Base-by-base conservation (phyloP, 1,140 invertebrate species). In the Antheraea mylitta region DNA sequence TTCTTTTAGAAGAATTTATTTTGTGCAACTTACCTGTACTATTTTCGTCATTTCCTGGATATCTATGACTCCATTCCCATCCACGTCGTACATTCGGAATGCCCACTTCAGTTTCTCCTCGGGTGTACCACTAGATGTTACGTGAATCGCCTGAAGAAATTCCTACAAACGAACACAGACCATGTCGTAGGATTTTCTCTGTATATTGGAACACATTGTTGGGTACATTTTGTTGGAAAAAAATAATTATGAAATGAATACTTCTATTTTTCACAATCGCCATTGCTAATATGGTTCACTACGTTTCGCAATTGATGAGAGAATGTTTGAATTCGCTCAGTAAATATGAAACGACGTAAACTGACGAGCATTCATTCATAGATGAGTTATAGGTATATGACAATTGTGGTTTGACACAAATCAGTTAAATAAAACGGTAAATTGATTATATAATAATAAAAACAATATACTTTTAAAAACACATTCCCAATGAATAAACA, bases 51-150 rank as follows among this genome's bases (percentile, higher is more conserved):
- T 98, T 94, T 98, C 97, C 89, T 98, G 97, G 83, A 99, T 97
- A 90, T 99, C 98, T 88, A 99, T 99, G 71, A 99, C 98, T 70
- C 99, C 99, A 91, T 99, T 99, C 22, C 98, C 98, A 92, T 99
- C 98, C n/a, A 99, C 99, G 89, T 99, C 99, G 90, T 99, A 99
- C 97, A 98, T 98, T 85, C 97, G 96, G 94, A 99, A 99, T 59
- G 99, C 99, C 99, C 99, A 99, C 93, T 99, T 99, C 59, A 99
- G 94, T 93, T 99, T 99, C 90, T 99, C 98, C 90, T 99, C 98
- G 10, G 98, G 98, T 76, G 98, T 99, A 64, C 98, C 98, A 75
- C 98, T 98, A 72, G 98, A 98, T 69, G 98, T 99, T 66, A 99
- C 98, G 93, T 99, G 99, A 87, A 99, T 99, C 78, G 99, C 99